Evolutionary conservation across 2,888 invertebrate species (phyloP).

Genomic region (Agriopis leucophaearia): DNA sequence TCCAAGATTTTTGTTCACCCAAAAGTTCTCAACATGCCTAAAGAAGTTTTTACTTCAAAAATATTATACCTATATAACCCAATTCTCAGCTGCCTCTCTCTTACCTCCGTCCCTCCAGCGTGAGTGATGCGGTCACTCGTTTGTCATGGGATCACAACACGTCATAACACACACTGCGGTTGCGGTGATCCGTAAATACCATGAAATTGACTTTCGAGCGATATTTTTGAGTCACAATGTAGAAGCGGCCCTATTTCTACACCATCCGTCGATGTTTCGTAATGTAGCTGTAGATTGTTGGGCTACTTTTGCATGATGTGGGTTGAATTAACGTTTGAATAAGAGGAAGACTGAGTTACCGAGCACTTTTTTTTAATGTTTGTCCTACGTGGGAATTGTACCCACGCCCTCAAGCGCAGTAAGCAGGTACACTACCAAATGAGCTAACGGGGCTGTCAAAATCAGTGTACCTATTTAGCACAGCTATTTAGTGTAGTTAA

Average conservation of each 20-base stretch:
- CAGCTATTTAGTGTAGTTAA: too few species aligned
- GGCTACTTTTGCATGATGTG: neutral
- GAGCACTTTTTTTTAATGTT: too few species aligned
- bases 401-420: too few species aligned
- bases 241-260: constrained; percentile 48
- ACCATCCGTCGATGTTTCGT: constrained; percentile 1
- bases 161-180: constrained; percentile 65
- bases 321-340: neutral
- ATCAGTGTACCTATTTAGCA: too few species aligned
- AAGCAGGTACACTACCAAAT: too few species aligned
- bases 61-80: too few species aligned
- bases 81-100: neutral
- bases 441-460: too few species aligned
- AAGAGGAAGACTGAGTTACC: neutral
- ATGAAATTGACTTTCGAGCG: constrained; percentile 76
- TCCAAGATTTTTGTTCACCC: too few species aligned
- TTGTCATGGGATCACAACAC: constrained; percentile 59
- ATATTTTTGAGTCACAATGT: constrained; percentile 59
- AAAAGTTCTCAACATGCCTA: too few species aligned
- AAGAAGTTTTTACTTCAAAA: too few species aligned
- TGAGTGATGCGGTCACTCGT: constrained; percentile 65
- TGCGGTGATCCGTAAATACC: constrained; percentile 60
- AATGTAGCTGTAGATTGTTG: neutral
- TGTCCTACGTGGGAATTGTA: too few species aligned
- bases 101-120: constrained; percentile 10